These are phyloP conservation scores for Pampusana beccarii DNA, from an alignment of 2,113 vertebrate genomes.

Conservation along the genomic window DNA sequence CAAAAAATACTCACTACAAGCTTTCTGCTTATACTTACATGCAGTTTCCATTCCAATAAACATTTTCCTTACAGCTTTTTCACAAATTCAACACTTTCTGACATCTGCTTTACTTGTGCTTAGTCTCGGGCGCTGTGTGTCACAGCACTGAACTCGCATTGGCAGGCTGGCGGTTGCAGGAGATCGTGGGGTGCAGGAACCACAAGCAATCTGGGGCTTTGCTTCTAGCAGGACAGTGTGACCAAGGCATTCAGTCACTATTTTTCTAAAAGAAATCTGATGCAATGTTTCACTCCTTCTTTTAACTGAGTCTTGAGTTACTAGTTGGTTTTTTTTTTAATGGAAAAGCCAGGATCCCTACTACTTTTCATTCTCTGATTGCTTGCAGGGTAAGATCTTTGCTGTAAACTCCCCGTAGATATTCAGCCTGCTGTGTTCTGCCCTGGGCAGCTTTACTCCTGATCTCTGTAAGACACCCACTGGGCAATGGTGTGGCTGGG, in stretches of 20 bases:
- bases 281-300: background rate
- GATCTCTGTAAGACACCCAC: background rate
- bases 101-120: background rate
- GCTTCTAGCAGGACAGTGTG: background rate
- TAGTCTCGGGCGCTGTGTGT: fast-evolving
- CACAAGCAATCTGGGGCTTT: background rate
- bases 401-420: background rate
- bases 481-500: background rate
- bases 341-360: background rate
- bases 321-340: background rate
- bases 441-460: background rate
- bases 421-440: constrained; percentile 6
- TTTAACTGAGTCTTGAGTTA: background rate
- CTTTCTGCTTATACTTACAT: constrained; percentile 15
- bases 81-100: background rate
- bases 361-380: constrained; percentile 12
- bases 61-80: constrained; percentile 14
- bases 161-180: background rate
- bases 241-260: background rate
- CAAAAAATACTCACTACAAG: constrained; percentile 15
- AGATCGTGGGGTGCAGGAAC: background rate
- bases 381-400: background rate
- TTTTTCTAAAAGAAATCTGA: background rate
- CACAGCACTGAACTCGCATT: background rate
- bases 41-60: constrained; percentile 44